Conservation (phyloP, 2,797 vertebrate species). For the Muscicapa comitata region DNA sequence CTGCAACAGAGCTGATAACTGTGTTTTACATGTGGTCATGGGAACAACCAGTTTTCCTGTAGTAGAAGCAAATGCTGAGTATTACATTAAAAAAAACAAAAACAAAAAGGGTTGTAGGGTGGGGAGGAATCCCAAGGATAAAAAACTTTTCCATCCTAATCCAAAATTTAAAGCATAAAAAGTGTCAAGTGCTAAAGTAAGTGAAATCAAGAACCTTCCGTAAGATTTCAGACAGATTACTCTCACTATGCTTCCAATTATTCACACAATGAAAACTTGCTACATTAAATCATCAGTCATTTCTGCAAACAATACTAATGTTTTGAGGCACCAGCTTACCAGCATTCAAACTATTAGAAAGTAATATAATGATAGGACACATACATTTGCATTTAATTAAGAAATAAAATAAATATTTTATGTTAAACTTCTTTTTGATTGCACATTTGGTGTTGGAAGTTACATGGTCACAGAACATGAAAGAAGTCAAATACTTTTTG, state of each 20-base stretch:
- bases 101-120: background rate
- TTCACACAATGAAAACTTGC: conserved; percentile 47
- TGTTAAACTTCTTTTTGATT: conserved; percentile 75
- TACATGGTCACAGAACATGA: conserved; percentile 86
- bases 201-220: conserved; percentile 56
- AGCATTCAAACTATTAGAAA: conserved; percentile 69
- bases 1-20: background rate
- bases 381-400: conserved; percentile 71
- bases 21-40: background rate
- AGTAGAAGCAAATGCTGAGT: conserved; percentile 43
- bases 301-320: conserved; percentile 55
- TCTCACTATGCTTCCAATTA: conserved; percentile 18
- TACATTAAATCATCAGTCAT: conserved; percentile 52
- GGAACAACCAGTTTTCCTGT: conserved; percentile 1
- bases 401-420: conserved; percentile 79
- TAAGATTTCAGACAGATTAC: conserved; percentile 59
- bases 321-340: conserved; percentile 81
- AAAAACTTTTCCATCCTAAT: conserved; percentile 29
- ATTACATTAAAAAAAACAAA: background rate
- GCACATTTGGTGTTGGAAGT: conserved; percentile 86
- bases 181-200: conserved; percentile 55
- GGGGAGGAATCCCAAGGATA: conserved; percentile 4
- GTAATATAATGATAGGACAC: conserved; percentile 68
- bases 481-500: conserved; percentile 81
- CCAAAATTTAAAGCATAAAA: conserved; percentile 61